Conservation (phyloP, 2,888 invertebrate genomes). For the Melanophora roralis region DNA sequence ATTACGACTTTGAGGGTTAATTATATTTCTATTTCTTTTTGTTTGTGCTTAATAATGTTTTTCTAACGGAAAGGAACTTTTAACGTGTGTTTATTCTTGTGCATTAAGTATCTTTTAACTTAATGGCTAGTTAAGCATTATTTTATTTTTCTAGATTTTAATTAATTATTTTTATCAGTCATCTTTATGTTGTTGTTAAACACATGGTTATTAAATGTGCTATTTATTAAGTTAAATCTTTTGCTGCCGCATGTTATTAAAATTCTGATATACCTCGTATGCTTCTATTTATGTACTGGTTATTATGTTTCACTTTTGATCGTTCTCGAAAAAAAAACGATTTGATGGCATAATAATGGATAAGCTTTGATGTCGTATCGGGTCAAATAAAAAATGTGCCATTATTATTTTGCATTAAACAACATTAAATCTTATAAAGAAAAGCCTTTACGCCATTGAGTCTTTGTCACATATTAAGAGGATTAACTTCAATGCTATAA, state of each 20-base stretch:
- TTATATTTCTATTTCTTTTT: not conserved
- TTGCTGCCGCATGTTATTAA: not conserved
- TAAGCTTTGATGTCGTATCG: not conserved
- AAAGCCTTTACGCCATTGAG: no score
- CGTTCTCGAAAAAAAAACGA: not conserved
- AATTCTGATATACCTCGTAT: no score
- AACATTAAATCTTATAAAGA: not conserved
- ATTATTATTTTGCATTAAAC: constrained; percentile 2
- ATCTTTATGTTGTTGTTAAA: not conserved
- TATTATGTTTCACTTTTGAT: no score
- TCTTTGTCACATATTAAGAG: no score
- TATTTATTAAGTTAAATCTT: not conserved
- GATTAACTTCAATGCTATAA: no score
- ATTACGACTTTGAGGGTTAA: constrained; percentile 18
- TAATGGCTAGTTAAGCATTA: not conserved
- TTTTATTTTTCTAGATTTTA: not conserved
- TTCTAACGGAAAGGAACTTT: no score
- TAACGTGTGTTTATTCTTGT: not conserved
- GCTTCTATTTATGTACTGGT: no score
- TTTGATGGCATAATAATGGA: constrained; percentile 5
- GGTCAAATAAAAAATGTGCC: constrained; percentile 14
- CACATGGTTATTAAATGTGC: not conserved
- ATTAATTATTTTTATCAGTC: constrained; percentile 4
- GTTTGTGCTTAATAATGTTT: not conserved
- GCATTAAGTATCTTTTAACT: not conserved